Evolutionary conservation across 2,888 invertebrate species (phyloP), one percentile per base, ranked within the genome.

Genomic region (Bibio marci): DNA sequence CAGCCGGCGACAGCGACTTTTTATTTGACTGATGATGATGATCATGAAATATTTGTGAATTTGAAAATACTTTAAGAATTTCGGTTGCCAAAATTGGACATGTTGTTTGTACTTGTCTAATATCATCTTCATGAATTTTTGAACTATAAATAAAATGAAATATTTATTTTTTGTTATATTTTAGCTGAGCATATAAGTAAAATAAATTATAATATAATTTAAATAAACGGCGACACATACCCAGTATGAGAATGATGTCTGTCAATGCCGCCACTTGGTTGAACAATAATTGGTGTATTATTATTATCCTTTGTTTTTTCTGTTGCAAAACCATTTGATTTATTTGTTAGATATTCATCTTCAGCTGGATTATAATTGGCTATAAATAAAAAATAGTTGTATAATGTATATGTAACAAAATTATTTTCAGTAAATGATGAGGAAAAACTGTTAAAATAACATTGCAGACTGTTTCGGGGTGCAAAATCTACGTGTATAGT

Each of bases 351-450:
- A 27, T 59, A 54, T 38, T 56, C 57, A 46, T 62, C 62, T n/a
- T 62, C 62, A n/a, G 62, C 61, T 17, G 62, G 58, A 52, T 63
- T 62, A 38, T 62, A 62, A 45, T 62, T 60, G 22, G 62, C 62
- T 63, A 14, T 10, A 35, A 22, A 12, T 7, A 4, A 40, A 35
- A 35, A 31, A 11, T 27, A 34, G 19, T n/a, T 19, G 1, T n/a
- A 38, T 11, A 19, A 30, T 25, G 3, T 13, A 22, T 25, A n/a
- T 12, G 18, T 12, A 2, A 8, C 8, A 10, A 17, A n/a, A 7
- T 28, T 4, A 8, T 28, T 28, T 28, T 28, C n/a, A n/a, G n/a
- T n/a, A n/a, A n/a, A n/a, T n/a, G n/a, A n/a, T n/a, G n/a, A n/a
- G n/a, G n/a, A n/a, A n/a, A n/a, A n/a, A n/a, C n/a, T n/a, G n/a